Evolutionary conservation across 2,113 vertebrate species (phyloP).

Genomic region (Pomatostomus ruficeps): DNA sequence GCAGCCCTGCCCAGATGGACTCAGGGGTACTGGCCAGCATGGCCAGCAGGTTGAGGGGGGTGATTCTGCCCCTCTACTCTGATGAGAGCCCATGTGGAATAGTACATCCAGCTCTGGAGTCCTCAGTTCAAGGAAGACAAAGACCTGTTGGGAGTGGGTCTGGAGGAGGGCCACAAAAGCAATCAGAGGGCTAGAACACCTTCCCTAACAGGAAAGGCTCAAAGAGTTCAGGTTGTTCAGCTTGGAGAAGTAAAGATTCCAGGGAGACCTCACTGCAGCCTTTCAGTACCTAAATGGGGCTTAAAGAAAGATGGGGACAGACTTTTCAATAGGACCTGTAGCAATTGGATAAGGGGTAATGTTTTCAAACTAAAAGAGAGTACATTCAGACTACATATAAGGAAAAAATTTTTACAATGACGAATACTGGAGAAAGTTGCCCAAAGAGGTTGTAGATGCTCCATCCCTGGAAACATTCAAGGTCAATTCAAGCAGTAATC

Average conservation of each 20-base stretch:
- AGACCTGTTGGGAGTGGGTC: background rate
- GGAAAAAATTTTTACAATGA: background rate
- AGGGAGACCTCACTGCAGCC: background rate
- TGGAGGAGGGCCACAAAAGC: background rate
- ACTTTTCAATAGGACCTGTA: background rate
- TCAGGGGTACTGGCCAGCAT: background rate
- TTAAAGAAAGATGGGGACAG: background rate
- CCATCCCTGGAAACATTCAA: background rate
- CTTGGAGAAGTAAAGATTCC: background rate
- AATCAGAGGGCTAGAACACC: background rate
- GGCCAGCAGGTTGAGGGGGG: background rate
- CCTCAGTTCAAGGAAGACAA: background rate
- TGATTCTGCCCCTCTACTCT: background rate
- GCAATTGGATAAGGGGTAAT: rapidly evolving
- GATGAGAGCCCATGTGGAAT: background rate
- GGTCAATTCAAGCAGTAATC: background rate
- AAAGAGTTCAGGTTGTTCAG: background rate
- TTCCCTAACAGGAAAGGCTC: background rate
- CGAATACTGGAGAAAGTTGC: background rate
- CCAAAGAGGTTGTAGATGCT: background rate
- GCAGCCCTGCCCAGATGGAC: background rate
- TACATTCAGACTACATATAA: background rate
- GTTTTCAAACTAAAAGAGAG: background rate
- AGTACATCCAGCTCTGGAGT: background rate
- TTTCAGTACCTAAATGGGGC: background rate